A percentile compares a stretch with the other conserved stretches of the same genome.
phyloP scores from a whole-genome alignment of 2,113 vertebrate genomes.

The Tupaia chinensis region DNA sequence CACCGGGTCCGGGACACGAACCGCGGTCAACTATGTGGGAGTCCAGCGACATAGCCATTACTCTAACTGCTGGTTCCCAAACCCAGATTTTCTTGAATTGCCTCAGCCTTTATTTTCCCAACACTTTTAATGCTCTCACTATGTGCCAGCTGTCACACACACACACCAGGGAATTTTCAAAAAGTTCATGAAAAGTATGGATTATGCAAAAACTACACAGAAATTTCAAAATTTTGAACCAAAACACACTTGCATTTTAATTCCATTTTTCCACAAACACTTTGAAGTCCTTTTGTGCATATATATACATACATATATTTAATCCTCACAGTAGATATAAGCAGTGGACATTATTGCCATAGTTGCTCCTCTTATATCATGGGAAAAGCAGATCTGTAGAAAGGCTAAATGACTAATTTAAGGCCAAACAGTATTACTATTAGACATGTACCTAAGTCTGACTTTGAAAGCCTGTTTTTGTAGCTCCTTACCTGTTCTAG shows the following conservation, averaged over 20 bases:
- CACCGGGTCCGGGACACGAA: too few relatives aligned
- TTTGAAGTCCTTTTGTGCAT: too few relatives aligned
- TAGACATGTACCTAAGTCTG: background rate
- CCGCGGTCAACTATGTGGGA: too few relatives aligned
- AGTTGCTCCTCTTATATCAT: background rate
- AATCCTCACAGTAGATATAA: background rate
- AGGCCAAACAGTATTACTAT: background rate
- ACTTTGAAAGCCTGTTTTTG: background rate
- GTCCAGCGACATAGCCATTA: too few relatives aligned
- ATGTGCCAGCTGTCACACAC: background rate
- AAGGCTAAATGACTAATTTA: background rate
- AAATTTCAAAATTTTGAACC: too few relatives aligned
- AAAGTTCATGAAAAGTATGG: too few relatives aligned
- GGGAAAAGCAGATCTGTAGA: background rate
- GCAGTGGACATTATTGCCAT: background rate
- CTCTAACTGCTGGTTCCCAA: background rate
- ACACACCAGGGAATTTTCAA: background rate
- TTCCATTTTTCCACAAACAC: too few relatives aligned
- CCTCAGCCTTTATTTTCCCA: background rate
- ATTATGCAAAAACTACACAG: too few relatives aligned
- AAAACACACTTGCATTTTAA: too few relatives aligned
- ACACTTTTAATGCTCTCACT: background rate
- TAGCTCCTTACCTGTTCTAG: background rate
- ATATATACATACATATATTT: background rate
- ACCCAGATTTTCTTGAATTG: background rate